Evolutionary conservation across 2,888 invertebrate species (phyloP).

Genomic region (Tetheella fluctuosa): DNA sequence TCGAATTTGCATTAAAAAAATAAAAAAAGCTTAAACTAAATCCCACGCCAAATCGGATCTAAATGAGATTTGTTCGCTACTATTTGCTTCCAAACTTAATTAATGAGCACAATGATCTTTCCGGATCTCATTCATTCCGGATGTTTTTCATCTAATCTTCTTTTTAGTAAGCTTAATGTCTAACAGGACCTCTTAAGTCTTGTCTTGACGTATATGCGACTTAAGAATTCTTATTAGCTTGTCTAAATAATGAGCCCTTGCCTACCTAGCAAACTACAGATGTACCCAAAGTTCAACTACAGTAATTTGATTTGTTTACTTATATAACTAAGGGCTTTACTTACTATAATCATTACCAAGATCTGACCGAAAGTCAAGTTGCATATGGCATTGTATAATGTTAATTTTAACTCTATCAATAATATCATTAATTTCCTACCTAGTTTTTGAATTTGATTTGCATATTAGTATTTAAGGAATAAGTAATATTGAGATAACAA

Average conservation of each 20-base stretch:
- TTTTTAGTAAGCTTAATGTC: conserved; percentile 64
- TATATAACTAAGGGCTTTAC: not conserved
- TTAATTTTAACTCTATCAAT: too few species aligned
- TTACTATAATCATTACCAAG: too few species aligned
- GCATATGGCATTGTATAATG: too few species aligned
- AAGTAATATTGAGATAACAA: too few species aligned
- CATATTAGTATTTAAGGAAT: too few species aligned
- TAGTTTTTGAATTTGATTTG: too few species aligned
- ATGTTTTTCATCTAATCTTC: conserved; percentile 58
- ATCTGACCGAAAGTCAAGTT: too few species aligned
- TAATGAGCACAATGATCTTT: conserved; percentile 27
- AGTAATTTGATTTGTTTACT: conserved; percentile 18
- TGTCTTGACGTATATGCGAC: conserved; percentile 73
- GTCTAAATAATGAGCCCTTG: conserved; percentile 68
- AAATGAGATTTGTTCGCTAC: conserved; percentile 15
- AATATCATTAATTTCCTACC: too few species aligned
- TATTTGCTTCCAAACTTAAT: conserved; percentile 19
- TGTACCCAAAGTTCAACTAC: conserved; percentile 17
- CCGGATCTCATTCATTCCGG: too few species aligned
- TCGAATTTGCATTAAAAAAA: conserved; percentile 8
- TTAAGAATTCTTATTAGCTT: conserved; percentile 75
- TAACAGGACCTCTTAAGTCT: conserved; percentile 58
- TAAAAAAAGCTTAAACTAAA: conserved; percentile 7
- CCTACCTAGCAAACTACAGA: conserved; percentile 41
- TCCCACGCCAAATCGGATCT: not conserved